A percentile compares a stretch with the other conserved stretches of the same genome.
Evolutionary conservation across 2,113 vertebrate genomes (phyloP).

Genomic region (Xiphophorus couchianus): DNA sequence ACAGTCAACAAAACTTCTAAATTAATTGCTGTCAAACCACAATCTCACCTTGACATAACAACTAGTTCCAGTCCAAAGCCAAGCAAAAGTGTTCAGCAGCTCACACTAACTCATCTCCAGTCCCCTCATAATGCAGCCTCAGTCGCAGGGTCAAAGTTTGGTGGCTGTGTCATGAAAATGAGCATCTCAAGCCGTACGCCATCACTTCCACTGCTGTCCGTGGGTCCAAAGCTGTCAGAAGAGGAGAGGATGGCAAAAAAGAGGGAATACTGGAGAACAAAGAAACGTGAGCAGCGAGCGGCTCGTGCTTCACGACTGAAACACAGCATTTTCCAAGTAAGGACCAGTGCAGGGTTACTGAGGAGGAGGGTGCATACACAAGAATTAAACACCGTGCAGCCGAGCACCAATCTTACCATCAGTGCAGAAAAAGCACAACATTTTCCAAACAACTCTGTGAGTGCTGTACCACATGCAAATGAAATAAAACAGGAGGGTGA

Average conservation of each 20-base stretch:
- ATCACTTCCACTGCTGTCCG: not conserved
- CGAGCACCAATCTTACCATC: not conserved
- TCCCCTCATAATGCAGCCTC: constrained; percentile 10
- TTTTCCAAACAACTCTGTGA: not conserved
- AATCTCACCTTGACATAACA: constrained; percentile 34
- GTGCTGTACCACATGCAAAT: constrained; percentile 14
- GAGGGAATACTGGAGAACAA: constrained; percentile 79
- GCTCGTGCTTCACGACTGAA: constrained; percentile 61
- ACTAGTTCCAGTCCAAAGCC: constrained; percentile 7
- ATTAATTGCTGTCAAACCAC: constrained; percentile 19
- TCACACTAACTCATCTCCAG: constrained; percentile 53
- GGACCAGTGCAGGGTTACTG: constrained; percentile 29
- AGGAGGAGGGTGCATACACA: constrained; percentile 57
- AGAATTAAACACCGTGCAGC: not conserved
- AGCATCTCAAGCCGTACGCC: constrained; percentile 27
- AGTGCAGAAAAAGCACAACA: constrained; percentile 2
- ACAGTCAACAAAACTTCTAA: constrained; percentile 19
- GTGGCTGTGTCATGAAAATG: constrained; percentile 65
- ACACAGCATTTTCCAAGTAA: constrained; percentile 43
- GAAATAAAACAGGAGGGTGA: constrained; percentile 69
- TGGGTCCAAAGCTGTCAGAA: constrained; percentile 41
- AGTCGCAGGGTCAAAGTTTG: not conserved
- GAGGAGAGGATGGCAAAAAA: constrained; percentile 74
- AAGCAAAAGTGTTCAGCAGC: constrained; percentile 27
- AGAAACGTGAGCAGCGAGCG: constrained; percentile 79